Conservation (phyloP, 2,113 vertebrate genomes). For the Oryctolagus cuniculus region DNA sequence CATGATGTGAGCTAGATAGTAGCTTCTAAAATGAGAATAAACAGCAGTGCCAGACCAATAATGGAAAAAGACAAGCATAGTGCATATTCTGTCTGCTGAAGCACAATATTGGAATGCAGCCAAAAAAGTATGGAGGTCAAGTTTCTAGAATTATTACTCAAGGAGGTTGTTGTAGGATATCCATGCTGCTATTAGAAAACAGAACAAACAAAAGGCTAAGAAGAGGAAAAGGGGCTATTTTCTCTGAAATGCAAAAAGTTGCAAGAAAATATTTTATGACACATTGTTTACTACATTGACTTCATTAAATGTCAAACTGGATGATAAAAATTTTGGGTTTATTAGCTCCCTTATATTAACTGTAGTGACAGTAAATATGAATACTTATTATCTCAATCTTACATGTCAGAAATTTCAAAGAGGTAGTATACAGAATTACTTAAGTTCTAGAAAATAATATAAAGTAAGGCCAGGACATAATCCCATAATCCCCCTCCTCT, state of each 20-base stretch:
- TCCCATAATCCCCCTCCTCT: neutral
- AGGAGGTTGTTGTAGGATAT: neutral
- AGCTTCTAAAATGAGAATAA: neutral
- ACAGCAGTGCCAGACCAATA: neutral
- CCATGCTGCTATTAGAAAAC: neutral
- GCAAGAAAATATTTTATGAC: neutral
- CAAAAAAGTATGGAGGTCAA: neutral
- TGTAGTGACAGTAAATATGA: neutral
- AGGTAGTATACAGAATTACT: neutral
- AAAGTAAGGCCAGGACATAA: neutral
- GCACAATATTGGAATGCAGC: neutral
- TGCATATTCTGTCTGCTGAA: neutral
- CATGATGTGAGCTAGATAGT: neutral
- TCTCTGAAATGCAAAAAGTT: neutral
- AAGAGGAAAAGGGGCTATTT: neutral
- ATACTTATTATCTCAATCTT: neutral
- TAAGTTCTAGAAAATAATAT: neutral
- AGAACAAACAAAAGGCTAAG: neutral
- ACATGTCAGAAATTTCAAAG: neutral
- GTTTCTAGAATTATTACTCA: neutral
- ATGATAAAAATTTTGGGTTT: neutral
- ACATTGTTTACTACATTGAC: neutral
- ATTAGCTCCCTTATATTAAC: neutral
- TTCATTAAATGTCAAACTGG: neutral
- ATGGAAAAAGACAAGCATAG: neutral